phyloP scores from a whole-genome alignment of 2,797 vertebrate species.

The Microchirus variegatus region DNA sequence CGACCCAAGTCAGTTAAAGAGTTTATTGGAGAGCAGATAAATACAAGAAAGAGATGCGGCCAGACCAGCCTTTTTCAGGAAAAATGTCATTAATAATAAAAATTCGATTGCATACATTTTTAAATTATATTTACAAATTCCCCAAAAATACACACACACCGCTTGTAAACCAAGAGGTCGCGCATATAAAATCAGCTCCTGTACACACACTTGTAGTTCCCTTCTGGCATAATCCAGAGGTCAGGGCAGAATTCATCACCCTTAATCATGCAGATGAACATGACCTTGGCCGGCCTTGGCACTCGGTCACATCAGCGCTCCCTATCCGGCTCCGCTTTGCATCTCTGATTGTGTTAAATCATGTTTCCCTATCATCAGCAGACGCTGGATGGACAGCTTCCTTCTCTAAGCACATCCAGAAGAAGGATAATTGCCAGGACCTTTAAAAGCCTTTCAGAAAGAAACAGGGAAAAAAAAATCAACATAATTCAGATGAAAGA shows the following conservation, averaged over 20 bases:
- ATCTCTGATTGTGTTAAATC: slow-evolving; percentile 82
- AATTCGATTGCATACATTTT: slow-evolving; percentile 16
- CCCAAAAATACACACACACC: slow-evolving; percentile 13
- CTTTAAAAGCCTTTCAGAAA: slow-evolving; percentile 83
- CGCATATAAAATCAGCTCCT: slow-evolving; percentile 17
- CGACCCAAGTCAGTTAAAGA: not conserved
- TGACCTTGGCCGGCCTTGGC: slow-evolving; percentile 80
- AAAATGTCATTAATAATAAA: not conserved
- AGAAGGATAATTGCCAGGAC: slow-evolving; percentile 80
- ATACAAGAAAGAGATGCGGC: not conserved
- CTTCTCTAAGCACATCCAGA: slow-evolving; percentile 71
- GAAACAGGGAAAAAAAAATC: slow-evolving; percentile 71
- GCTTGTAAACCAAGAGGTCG: slow-evolving; percentile 6
- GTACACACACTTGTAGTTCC: slow-evolving; percentile 35
- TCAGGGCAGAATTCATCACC: slow-evolving; percentile 77
- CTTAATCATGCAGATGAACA: slow-evolving; percentile 78
- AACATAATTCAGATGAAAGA: slow-evolving; percentile 78
- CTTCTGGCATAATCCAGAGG: slow-evolving; percentile 68
- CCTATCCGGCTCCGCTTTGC: slow-evolving; percentile 72
- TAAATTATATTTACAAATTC: slow-evolving; percentile 18
- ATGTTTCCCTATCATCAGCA: slow-evolving; percentile 81
- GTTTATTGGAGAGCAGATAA: not conserved
- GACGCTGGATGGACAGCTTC: slow-evolving; percentile 70
- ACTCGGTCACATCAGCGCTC: slow-evolving; percentile 70
- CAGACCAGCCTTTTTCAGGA: too few species aligned